Percentiles rank a stretch among this genome's conserved stretches.
phyloP scores from a whole-genome alignment of 2,888 invertebrate genomes.

The Patella depressa region DNA sequence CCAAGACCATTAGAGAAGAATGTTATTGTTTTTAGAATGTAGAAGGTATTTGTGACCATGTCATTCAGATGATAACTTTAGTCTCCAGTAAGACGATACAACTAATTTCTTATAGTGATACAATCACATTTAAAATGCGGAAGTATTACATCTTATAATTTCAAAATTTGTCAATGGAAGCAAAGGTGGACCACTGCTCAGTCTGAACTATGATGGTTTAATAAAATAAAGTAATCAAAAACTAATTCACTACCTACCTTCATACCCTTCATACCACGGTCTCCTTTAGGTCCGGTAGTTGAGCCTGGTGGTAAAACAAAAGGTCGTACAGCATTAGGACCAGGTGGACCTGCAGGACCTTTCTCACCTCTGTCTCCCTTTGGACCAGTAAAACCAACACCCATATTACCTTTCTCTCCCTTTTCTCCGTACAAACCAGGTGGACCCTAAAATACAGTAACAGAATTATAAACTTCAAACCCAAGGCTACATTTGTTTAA shows the following conservation, averaged over 20 bases:
- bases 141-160: too few relatives aligned
- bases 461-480: neutral
- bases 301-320: constrained; percentile 21
- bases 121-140: too few relatives aligned
- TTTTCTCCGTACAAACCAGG: constrained; percentile 67
- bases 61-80: too few relatives aligned
- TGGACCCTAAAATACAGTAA: constrained; percentile 43
- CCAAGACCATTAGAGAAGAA: too few relatives aligned
- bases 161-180: too few relatives aligned
- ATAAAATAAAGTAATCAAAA: too few relatives aligned
- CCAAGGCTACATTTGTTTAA: neutral
- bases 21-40: too few relatives aligned
- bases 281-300: constrained; percentile 42
- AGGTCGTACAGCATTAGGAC: constrained; percentile 30
- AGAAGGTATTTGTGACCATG: too few relatives aligned
- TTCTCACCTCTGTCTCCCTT: constrained; percentile 51
- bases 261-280: constrained; percentile 44
- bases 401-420: constrained; percentile 64
- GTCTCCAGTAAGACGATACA: too few relatives aligned
- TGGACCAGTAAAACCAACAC: constrained; percentile 49
- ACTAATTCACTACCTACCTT: constrained; percentile 22
- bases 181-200: too few relatives aligned
- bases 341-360: constrained; percentile 43
- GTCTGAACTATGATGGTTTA: too few relatives aligned
- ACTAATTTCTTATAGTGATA: too few relatives aligned